Evolutionary conservation across 2,797 vertebrate genomes (phyloP).

Genomic region (Karalla daura): DNA sequence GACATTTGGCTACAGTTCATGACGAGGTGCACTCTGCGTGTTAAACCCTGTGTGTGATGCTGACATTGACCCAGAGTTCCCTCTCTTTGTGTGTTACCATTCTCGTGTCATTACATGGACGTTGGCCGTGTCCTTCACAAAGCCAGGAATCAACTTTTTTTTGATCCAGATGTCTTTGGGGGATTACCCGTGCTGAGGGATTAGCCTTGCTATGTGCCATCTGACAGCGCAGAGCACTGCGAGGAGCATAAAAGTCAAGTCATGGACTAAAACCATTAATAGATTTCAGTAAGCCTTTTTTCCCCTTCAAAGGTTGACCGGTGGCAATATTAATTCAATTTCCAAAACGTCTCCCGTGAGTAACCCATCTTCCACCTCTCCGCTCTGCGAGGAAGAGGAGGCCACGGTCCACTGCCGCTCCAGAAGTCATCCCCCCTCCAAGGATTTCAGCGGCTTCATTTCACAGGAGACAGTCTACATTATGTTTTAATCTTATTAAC

Average conservation of each 20-base stretch:
- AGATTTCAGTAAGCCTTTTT: constrained; percentile 73
- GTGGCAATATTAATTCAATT: constrained; percentile 74
- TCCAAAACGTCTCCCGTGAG: constrained; percentile 37
- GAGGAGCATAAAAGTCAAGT: constrained; percentile 72
- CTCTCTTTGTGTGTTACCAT: background rate
- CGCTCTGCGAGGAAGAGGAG: constrained; percentile 30
- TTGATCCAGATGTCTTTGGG: constrained; percentile 68
- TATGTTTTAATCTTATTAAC: constrained; percentile 72
- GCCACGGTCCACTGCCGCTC: constrained; percentile 58
- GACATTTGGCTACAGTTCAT: constrained; percentile 23
- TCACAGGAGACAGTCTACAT: constrained; percentile 59
- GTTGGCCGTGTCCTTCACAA: constrained; percentile 53
- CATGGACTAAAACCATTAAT: constrained; percentile 76
- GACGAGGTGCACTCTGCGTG: background rate
- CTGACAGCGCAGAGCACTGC: constrained; percentile 59
- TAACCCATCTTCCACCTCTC: constrained; percentile 42
- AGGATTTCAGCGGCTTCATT: constrained; percentile 52
- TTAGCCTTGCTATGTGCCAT: constrained; percentile 66
- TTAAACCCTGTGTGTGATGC: background rate
- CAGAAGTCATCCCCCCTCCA: constrained; percentile 54
- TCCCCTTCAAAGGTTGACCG: constrained; percentile 67
- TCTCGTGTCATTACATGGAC: constrained; percentile 11
- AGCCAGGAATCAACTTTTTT: constrained; percentile 57
- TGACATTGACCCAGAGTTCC: constrained; percentile 14
- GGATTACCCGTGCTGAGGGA: constrained; percentile 75